phyloP scores from a whole-genome alignment of 2,113 vertebrate species.

The Glareola pratincola region DNA sequence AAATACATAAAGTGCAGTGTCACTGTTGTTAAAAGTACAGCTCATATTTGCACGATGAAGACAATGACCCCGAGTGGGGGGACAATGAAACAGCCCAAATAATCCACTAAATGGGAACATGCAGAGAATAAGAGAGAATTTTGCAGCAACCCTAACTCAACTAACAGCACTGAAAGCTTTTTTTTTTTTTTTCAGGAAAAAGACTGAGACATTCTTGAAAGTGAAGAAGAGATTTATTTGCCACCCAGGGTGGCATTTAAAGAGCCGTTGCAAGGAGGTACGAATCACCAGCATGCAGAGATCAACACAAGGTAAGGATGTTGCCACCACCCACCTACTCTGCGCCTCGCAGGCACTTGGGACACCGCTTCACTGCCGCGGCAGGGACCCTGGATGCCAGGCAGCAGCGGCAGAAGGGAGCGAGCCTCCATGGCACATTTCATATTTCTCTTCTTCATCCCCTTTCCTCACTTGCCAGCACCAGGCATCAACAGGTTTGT shows the following conservation, averaged over 20 bases:
- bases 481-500: not conserved
- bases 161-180: not conserved
- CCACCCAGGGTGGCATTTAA: not conserved
- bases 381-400: not conserved
- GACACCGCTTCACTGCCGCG: accelerated
- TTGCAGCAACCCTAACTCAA: not conserved
- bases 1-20: not conserved
- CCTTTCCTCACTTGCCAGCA: not conserved
- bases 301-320: not conserved
- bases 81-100: not conserved
- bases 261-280: not conserved
- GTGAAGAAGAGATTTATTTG: not conserved
- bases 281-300: not conserved
- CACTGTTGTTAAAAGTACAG: not conserved
- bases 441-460: not conserved
- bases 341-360: not conserved
- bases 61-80: not conserved
- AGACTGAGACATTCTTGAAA: not conserved
- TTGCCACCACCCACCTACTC: not conserved
- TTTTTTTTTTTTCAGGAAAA: not conserved
- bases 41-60: not conserved
- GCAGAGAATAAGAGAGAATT: not conserved
- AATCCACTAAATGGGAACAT: not conserved
- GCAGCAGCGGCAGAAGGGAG: not conserved
- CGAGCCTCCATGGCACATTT: not conserved